These are phyloP conservation scores for Malurus cyaneus DNA, from an alignment of 2,113 vertebrate species.

Conservation along the genomic window DNA sequence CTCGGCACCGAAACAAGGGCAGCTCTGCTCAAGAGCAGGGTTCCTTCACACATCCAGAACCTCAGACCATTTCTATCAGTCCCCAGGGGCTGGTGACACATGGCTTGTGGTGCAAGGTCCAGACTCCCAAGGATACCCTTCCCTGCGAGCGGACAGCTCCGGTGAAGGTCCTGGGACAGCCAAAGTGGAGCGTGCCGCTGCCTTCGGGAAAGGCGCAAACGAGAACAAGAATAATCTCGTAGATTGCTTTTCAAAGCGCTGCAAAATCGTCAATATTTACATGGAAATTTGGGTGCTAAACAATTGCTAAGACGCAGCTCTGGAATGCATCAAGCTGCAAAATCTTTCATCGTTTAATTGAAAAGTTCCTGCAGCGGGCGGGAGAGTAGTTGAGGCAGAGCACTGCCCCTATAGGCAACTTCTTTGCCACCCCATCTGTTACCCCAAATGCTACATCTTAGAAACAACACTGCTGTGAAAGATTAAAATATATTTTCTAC, in stretches of 20 bases:
- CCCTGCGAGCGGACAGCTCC: neutral
- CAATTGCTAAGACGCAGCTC: slow-evolving; percentile 73
- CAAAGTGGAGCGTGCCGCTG: neutral
- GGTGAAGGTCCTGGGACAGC: neutral
- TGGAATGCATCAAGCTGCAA: slow-evolving; percentile 75
- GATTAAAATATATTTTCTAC: slow-evolving; percentile 89
- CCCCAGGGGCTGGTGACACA: neutral
- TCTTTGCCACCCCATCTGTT: slow-evolving; percentile 86
- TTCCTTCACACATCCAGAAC: neutral
- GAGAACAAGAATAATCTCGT: slow-evolving; percentile 7
- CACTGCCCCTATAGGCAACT: slow-evolving; percentile 85
- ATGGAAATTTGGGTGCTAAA: slow-evolving; percentile 71
- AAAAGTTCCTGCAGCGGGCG: slow-evolving; percentile 83
- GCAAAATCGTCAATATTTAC: slow-evolving; percentile 67
- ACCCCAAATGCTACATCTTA: slow-evolving; percentile 87
- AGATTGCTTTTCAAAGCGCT: slow-evolving; percentile 43
- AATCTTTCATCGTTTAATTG: slow-evolving; percentile 82
- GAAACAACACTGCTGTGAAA: slow-evolving; percentile 86
- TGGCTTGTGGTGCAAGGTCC: neutral
- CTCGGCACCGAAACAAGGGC: neutral
- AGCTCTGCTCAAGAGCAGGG: neutral
- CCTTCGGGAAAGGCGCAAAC: neutral
- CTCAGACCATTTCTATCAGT: neutral
- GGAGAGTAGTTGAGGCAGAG: slow-evolving; percentile 83
- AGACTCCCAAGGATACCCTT: rapidly evolving